Evolutionary conservation across 2,797 vertebrate species (phyloP), one percentile per base, ranked within the genome.

Genomic region (Parauchenoglanis ngamensis): DNA sequence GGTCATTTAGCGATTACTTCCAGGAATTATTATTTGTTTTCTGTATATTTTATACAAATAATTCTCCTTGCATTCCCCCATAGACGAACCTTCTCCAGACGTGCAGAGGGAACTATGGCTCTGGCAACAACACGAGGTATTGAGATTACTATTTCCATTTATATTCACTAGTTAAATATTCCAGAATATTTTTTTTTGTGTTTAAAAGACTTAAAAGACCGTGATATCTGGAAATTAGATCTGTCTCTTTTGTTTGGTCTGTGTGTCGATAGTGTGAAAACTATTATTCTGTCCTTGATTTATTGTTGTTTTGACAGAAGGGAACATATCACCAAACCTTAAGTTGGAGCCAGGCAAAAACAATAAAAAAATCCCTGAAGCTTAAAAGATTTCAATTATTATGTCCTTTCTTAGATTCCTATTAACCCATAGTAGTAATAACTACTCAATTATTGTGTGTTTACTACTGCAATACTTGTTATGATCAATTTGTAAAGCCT

Each of bases 401-500:
- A 49, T 49, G 4, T 49, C 49, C 23, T 75, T 49, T 49, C 72
- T 76, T 52, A 46, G 76, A 59, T 13, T 40, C 21, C 54, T 35
- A 8, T 70, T 54, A 83, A 31, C 15, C 15, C 11, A 6, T 15
- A 35, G 67, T 40, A 40, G 28, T 70, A 56, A 70, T 25, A 35
- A 3, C 8, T 52, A 21, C 28, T 87, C 10, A 8, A 0, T 13
- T 56, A 3, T 75, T 67, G 61, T 84, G 56, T 75, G n/a, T 46
- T 21, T 77, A n/a, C 28, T 28, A 35, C 57, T 63, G 79, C 56
- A 77, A 56, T 75, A 35, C 13, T n/a, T 56, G 44, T 31, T 75
- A 68, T 40, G 57, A 87, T 77, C 6, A 46, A 46, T 87, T 56
- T 67, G 59, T 84, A 46, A 84, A 57, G 31, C 31, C 49, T 76